Evolutionary conservation across 1,140 invertebrate genomes (phyloP).

Genomic region (Meloidogyne exigua): DNA sequence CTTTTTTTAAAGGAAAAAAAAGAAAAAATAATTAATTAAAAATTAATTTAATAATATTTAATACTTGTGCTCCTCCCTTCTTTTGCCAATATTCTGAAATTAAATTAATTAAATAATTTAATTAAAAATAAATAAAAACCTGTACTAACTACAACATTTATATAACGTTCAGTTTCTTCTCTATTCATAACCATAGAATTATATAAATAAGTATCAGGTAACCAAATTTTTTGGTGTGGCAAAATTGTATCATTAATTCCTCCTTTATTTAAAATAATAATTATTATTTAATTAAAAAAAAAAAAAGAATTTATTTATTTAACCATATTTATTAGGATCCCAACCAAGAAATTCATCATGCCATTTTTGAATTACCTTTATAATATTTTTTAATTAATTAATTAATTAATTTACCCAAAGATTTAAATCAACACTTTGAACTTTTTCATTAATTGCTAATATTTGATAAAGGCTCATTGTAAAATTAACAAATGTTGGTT

Average conservation of each 20-base stretch:
- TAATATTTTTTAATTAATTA: no score
- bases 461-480: conserved; percentile 64
- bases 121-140: not conserved
- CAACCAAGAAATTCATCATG: conserved; percentile 62
- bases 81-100: conserved; percentile 59
- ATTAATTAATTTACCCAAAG: conserved; percentile 47
- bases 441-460: conserved; percentile 62
- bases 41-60: not conserved
- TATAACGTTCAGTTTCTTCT: conserved; percentile 62
- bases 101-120: not conserved
- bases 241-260: conserved; percentile 59
- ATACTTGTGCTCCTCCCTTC: conserved; percentile 51
- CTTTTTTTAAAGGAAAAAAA: conserved; percentile 23
- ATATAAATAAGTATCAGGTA: conserved; percentile 54
- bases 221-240: conserved; percentile 58
- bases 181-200: conserved; percentile 64
- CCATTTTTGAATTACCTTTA: conserved; percentile 61
- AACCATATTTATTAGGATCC: conserved; percentile 36
- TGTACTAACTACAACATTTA: conserved; percentile 60
- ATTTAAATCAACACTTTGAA: conserved; percentile 61
- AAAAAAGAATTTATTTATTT: not conserved
- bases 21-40: not conserved
- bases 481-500: conserved; percentile 57
- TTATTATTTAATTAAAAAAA: conserved; percentile 35
- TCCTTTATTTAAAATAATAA: no score